Base-by-base conservation (phyloP, 2,113 vertebrate species). In the Struthio camelus region DNA sequence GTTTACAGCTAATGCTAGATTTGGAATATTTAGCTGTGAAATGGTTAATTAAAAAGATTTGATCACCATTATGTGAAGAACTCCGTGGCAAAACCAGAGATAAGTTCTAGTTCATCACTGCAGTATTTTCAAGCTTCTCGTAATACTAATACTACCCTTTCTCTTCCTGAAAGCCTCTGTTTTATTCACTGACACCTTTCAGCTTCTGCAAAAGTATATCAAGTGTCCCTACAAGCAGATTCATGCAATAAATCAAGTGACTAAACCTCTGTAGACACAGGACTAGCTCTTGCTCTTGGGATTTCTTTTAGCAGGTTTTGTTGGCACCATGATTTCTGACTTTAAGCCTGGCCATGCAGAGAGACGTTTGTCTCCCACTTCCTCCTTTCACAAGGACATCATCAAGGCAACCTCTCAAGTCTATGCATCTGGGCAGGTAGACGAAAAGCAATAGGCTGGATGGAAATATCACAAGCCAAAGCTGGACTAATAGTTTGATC, bases 141-240 rank as follows among this genome's bases (percentile, higher is more conserved):
- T 46, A 77, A 40, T 22, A 66, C 30, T 70, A 80, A 66, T 76
- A 77, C 32, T 77, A 46, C 54, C 22, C 46, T 92, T 93, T 90
- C 79, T 85, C 19, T 38, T 71, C 64, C 51, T 71, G 28, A 90
- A 88, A 88, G 50, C 42, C 76, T 69, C 81, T 59, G 30, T 82
- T 96, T 95, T 80, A 86, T 94, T 95, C 96, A 86, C 85, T 75
- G 61, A 86, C 82, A 95, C 76, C 64, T 95, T 91, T 83, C 87
- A 84, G 83, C 82, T 90, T 91, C 92, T 95, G 93, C 85, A 80
- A 94, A 96, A 95, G 90, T 40, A 87, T 28, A 82, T 34, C 48
- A 44, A 67, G 46, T 50, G 62, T 34, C 95, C 75, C 48, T 66
- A 80, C 16, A 40, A 95, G 76, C 64, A 50, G 85, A 40, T 25